Conservation (phyloP, 2,113 vertebrate genomes). For the Notechis scutatus region DNA sequence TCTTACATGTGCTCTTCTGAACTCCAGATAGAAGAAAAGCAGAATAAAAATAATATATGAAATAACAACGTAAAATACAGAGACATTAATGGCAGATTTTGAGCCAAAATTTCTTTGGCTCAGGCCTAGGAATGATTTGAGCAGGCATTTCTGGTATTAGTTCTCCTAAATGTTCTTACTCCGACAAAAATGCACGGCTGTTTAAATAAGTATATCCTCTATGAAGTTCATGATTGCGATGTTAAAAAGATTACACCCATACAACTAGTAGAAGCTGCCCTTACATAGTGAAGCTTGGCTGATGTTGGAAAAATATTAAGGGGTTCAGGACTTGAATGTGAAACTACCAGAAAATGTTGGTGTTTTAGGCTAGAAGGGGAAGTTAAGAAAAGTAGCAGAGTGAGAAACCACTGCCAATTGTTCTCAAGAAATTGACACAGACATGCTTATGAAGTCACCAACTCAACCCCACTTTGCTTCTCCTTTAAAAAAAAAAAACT, state of each 20-base stretch:
- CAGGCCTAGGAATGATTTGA: background rate
- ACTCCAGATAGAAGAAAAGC: background rate
- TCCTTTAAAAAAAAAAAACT: background rate
- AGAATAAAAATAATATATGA: background rate
- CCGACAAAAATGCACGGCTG: background rate
- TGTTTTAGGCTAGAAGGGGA: background rate
- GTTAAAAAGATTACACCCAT: background rate
- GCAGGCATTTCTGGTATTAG: background rate
- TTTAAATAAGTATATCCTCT: background rate
- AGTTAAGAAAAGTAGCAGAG: background rate
- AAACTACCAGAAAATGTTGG: background rate
- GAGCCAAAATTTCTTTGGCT: background rate
- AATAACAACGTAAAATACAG: background rate
- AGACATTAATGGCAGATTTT: background rate
- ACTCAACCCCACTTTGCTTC: background rate
- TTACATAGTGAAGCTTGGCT: slow-evolving; percentile 6
- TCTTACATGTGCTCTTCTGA: background rate
- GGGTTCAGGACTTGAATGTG: background rate
- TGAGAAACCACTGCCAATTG: background rate
- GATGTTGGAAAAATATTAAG: background rate
- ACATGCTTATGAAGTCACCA: background rate
- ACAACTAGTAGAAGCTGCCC: background rate
- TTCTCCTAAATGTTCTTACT: background rate
- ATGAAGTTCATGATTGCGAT: background rate
- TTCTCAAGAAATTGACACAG: background rate